Evolutionary conservation across 2,113 vertebrate genomes (phyloP), one percentile per base, ranked within the genome.

Genomic region (Lamprologus speciosus): DNA sequence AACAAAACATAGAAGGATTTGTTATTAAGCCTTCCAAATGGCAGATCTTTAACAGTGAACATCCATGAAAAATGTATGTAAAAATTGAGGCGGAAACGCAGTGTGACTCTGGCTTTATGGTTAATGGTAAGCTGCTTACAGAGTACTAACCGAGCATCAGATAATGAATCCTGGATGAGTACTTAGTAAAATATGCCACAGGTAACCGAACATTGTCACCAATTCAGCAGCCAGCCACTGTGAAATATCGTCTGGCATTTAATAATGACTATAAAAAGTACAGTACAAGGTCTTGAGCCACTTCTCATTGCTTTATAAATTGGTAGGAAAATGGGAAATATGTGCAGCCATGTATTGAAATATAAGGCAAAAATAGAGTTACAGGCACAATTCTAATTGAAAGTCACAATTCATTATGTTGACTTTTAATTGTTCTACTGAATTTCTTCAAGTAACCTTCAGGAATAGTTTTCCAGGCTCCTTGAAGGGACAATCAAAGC

Each of bases 21-120:
- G 40, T 47, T 28, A 75, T 47, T 16, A 47, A 28, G 68, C 6
- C 14, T 28, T 45, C 9, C 40, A 75, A 75, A 75, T 28, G 68
- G 40, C 40, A 75, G 68, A 47, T 75, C 68, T 75, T 47, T 47
- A 14, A 73, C 13, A 17, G 8, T 45, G 21, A 73, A 45, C 5
- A 26, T 26, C 37, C 1, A 26, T 9, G 35, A 17, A 73, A 73
- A 73, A 26, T 23, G 5, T 9, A 42, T 6, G n/a, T 42, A 42
- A 23, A 70, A 70, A 16, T 0, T 16, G 2, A 23, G 12, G 35
- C 0, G 5, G 65, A 16, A 70, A 4, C 8, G 0, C 33, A 21
- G 33, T 65, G 33, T 13, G 19, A 37, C 33, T 65, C 19, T 21
- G 63, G 35, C 35, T 40, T 70, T 5, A 42, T 42, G 5, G 35